These are phyloP conservation scores for Anthophora plumipes DNA, from an alignment of 2,888 invertebrate species.

Conservation along the genomic window DNA sequence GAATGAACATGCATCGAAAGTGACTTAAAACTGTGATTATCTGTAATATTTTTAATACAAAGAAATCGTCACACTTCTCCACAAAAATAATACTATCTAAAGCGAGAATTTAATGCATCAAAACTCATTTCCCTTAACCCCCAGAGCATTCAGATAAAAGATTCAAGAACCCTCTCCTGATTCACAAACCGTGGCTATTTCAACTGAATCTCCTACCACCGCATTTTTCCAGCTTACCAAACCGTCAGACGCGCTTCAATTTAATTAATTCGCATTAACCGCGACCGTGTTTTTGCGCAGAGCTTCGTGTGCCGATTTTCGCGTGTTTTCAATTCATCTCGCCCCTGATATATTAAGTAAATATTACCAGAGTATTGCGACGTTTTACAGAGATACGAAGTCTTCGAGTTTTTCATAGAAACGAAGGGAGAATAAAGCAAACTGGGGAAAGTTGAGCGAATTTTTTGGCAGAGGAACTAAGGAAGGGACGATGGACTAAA, in stretches of 20 bases:
- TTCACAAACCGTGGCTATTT: slow-evolving; percentile 1
- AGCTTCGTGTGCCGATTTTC: background rate
- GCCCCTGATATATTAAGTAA: slow-evolving; percentile 16
- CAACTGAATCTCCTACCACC: background rate
- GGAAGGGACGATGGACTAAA: slow-evolving; percentile 57
- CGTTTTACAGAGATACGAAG: slow-evolving; percentile 36
- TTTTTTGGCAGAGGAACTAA: slow-evolving; percentile 28
- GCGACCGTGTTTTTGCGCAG: background rate
- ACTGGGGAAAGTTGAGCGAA: slow-evolving; percentile 4
- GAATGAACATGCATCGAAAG: too few relatives aligned
- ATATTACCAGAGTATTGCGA: slow-evolving; percentile 17
- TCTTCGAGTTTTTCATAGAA: slow-evolving; percentile 13
- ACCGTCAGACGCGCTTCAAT: background rate
- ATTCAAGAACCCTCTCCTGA: background rate
- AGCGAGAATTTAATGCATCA: slow-evolving; percentile 8
- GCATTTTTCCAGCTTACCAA: slow-evolving; percentile 5
- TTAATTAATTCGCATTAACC: background rate
- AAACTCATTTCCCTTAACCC: background rate
- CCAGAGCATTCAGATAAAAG: background rate
- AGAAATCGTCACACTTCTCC: too few relatives aligned
- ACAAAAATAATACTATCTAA: background rate
- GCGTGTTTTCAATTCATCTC: slow-evolving; percentile 1
- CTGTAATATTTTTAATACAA: too few relatives aligned
- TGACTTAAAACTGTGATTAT: too few relatives aligned
- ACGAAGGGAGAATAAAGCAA: slow-evolving; percentile 31